Conservation (phyloP, 2,797 vertebrate genomes). For the Malacoraja senta region DNA sequence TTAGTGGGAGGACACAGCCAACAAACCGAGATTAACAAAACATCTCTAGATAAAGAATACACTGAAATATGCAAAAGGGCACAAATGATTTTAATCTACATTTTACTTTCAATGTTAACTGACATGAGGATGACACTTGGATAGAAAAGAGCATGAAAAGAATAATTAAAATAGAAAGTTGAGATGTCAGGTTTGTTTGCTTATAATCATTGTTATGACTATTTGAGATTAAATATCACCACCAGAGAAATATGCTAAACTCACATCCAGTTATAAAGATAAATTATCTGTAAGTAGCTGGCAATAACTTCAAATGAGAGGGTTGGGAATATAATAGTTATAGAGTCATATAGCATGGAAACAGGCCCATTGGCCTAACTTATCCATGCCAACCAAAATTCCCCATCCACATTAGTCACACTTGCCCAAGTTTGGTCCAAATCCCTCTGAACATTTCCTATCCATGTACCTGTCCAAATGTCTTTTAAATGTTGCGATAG, state of each 20-base stretch:
- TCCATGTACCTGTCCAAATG: no score
- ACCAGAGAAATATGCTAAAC: background rate
- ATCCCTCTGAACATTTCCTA: no score
- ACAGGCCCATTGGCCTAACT: no score
- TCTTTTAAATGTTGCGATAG: no score
- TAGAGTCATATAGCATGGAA: no score
- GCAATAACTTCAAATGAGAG: background rate
- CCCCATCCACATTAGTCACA: no score
- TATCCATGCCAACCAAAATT: no score
- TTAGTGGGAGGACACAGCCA: background rate
- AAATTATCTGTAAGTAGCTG: background rate
- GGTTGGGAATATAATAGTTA: background rate
- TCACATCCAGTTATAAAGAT: background rate
- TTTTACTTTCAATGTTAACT: background rate
- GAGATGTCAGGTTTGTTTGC: background rate
- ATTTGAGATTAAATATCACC: background rate
- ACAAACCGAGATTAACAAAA: background rate
- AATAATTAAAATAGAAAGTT: background rate
- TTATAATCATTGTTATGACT: background rate
- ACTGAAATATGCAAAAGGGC: background rate
- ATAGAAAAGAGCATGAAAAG: background rate
- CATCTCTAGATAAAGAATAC: background rate
- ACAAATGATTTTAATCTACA: background rate
- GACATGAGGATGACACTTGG: background rate
- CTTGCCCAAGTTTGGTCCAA: no score